These are phyloP conservation scores for Sinelater perroti DNA, from an alignment of 2,888 invertebrate species.

Conservation along the genomic window DNA sequence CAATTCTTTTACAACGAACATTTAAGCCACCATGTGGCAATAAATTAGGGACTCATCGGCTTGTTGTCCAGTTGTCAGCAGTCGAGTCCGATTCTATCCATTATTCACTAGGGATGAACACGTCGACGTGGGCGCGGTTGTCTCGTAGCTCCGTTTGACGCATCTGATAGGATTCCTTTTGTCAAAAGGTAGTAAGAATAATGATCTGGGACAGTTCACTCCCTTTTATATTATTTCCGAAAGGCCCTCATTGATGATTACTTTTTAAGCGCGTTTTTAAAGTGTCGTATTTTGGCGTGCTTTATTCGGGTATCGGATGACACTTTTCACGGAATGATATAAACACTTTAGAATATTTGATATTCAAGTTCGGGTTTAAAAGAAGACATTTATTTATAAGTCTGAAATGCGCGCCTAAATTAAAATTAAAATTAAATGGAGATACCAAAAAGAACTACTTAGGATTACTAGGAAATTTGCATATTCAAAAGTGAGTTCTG, in stretches of 20 bases:
- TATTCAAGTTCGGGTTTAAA: no score
- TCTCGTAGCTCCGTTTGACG: constrained; percentile 50
- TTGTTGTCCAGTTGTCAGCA: constrained; percentile 51
- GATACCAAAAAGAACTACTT: no score
- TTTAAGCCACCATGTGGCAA: constrained; percentile 11
- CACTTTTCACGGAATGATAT: no score
- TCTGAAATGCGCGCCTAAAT: no score
- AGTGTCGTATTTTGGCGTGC: no score
- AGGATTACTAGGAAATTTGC: no score
- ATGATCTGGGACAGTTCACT: constrained; percentile 48
- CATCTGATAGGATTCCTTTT: constrained; percentile 52
- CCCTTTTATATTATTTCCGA: constrained; percentile 46
- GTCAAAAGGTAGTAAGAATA: constrained; percentile 51
- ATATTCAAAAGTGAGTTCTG: no score
- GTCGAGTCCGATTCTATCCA: constrained; percentile 48
- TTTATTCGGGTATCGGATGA: no score
- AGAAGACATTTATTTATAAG: no score
- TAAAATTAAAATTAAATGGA: no score
- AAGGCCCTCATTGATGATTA: constrained; percentile 20
- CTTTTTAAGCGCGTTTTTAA: constrained; percentile 17
- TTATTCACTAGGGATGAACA: constrained; percentile 52
- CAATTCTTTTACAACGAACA: no score
- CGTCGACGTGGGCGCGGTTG: constrained; percentile 47
- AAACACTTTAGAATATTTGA: no score
- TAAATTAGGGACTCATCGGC: constrained; percentile 37